Evolutionary conservation across 1,140 invertebrate species (phyloP), one percentile per base, ranked within the genome.

Genomic region (Vanessa atalanta): DNA sequence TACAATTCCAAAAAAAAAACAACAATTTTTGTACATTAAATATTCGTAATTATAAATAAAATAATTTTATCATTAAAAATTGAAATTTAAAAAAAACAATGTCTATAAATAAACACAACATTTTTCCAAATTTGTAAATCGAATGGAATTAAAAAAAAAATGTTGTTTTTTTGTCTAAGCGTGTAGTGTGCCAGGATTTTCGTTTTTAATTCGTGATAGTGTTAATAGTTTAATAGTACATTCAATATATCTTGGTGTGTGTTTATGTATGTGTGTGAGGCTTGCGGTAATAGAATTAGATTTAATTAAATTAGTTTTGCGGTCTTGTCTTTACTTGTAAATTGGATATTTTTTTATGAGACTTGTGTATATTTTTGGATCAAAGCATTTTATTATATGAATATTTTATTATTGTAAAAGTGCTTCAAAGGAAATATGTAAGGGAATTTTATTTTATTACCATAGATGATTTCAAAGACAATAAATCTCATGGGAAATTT

Each of bases 241-340:
- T 43, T 0, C 6, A 13, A n/a, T 63, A 57, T 74, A 51, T 70
- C 72, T 11, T 15, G n/a, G 26, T 37, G 26, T 61, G 57, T 61
- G 57, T 61, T 61, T 37, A 37, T 61, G 65, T 78, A 65, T 75
- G 72, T 31, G 26, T 79, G 68, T 61, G 57, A 60, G 55, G 57
- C 57, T 61, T 61, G 57, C 57, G 63, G 79, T 91, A 91, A 91
- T 91, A 83, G 81, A 88, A 91, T 91, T 91, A 91, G 83, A 47
- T 47, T n/a, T 91, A 91, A 91, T 91, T 89, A 77, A 88, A 90
- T 91, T 91, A 90, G 77, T 83, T 79, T 75, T 57, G 77, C 79
- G 72, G 79, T 69, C 61, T 73, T 76, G 73, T 73, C 74, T 76
- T 70, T 72, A 65, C 60, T 72, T 75, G 76, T 79, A 76, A 77